Percentiles rank a stretch among this genome's conserved stretches.
These are phyloP conservation scores for Harlomillsia oculata DNA, from an alignment of 1,140 invertebrate species.

Conservation along the genomic window DNA sequence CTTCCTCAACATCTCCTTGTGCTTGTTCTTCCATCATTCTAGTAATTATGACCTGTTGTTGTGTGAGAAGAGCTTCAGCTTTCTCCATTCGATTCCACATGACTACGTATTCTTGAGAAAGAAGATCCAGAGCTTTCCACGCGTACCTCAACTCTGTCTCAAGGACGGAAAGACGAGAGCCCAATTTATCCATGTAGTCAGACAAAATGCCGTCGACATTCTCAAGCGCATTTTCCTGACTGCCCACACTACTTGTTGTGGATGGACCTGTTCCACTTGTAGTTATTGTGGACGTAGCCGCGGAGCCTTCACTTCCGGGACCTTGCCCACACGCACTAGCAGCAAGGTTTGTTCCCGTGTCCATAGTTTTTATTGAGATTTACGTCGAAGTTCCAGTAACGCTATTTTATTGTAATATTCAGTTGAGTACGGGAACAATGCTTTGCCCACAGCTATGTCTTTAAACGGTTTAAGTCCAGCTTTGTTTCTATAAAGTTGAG, in stretches of 20 bases:
- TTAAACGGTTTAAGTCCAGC: too few relatives aligned
- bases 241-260: conserved; percentile 9
- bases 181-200: conserved; percentile 79
- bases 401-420: too few relatives aligned
- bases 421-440: too few relatives aligned
- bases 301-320: background rate
- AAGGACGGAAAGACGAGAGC: conserved; percentile 69
- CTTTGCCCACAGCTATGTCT: too few relatives aligned
- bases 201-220: conserved; percentile 48
- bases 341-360: background rate
- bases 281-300: conserved; percentile 1
- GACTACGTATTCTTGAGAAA: conserved; percentile 83
- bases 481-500: too few relatives aligned
- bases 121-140: conserved; percentile 77
- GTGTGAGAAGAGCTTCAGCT: conserved; percentile 73
- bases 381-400: background rate
- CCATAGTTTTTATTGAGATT: background rate
- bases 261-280: background rate
- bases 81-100: conserved; percentile 89
- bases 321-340: background rate
- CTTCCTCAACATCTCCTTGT: conserved; percentile 32
- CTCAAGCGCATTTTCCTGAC: conserved; percentile 28
- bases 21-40: conserved; percentile 60
- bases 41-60: conserved; percentile 82
- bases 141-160: conserved; percentile 81